phyloP scores from a whole-genome alignment of 2,888 invertebrate genomes.

The Diaprepes abbreviatus region DNA sequence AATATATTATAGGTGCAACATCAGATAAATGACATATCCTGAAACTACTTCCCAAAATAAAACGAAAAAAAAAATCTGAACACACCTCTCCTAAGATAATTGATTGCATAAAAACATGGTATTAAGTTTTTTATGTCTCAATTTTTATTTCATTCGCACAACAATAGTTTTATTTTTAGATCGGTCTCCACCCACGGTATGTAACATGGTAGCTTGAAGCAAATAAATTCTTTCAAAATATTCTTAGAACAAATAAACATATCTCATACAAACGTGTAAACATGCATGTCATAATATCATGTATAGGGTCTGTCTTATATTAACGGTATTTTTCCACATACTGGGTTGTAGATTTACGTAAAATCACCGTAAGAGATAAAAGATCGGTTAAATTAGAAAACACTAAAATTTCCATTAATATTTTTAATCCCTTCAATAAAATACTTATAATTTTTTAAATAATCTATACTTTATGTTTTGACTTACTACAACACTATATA shows the following conservation, averaged over 20 bases:
- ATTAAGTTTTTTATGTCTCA: slow-evolving; percentile 5
- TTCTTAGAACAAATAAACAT: slow-evolving; percentile 9
- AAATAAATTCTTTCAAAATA: slow-evolving; percentile 8
- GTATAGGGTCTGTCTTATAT: too few species aligned
- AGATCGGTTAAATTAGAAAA: too few species aligned
- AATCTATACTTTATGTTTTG: too few species aligned
- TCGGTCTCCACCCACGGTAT: slow-evolving; percentile 27
- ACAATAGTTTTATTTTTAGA: slow-evolving; percentile 39
- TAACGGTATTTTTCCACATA: too few species aligned
- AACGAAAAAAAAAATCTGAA: neutral
- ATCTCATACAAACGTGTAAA: neutral
- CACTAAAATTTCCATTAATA: too few species aligned
- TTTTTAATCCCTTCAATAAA: too few species aligned
- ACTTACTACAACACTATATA: too few species aligned
- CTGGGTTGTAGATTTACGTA: too few species aligned
- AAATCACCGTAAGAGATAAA: too few species aligned
- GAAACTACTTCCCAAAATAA: slow-evolving; percentile 9
- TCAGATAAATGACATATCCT: slow-evolving; percentile 14
- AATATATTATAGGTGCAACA: neutral
- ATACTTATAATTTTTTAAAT: too few species aligned
- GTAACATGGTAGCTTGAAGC: neutral
- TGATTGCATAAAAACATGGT: slow-evolving; percentile 6
- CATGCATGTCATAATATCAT: neutral
- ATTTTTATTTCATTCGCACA: slow-evolving; percentile 13
- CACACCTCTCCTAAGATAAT: neutral